Evolutionary conservation across 1,140 invertebrate genomes (phyloP), one percentile per base, ranked within the genome.

Genomic region (Psilanteris sp.): DNA sequence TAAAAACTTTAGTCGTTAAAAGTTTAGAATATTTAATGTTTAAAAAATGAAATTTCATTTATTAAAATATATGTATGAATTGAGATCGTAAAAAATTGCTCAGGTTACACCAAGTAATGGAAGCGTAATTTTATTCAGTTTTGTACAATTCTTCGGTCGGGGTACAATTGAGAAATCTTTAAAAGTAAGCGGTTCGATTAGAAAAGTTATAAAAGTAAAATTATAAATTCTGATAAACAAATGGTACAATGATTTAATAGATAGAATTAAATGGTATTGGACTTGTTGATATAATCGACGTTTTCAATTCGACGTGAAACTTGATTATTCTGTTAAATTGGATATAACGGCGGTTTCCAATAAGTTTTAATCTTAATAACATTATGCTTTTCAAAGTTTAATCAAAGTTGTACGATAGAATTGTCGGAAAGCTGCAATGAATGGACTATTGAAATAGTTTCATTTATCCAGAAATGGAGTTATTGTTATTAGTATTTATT

Each of bases 311-410:
- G 41, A 68, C 15, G 26, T 50, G 43, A 48, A 68, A 68, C 52
- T 68, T 24, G 20, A 68, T 68, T 68, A 68, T 57, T 57, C 52
- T 57, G 43, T 57, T 68, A 57, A 59, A 54, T 71, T 61, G 36
- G 54, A 71, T 54, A 44, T 54, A 71, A 54, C 44, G 18, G 34
- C 10, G 32, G 55, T 44, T 71, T 32, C 13, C 66, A 46, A 61
- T 61, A 61, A 52, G 55, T 54, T 52, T 61, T 71, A 71, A 61
- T 59, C 32, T 68, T 59, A 62, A 54, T 71, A 71, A 55, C 32
- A 62, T 71, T 71, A 62, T 16, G 32, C 55, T 18, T 61, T 52
- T 59, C 36, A 36, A 70, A 70, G 44, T 61, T 59, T 70, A 59
- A 70, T 70, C 54, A 59, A 61, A 70, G 54, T 70, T 70, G 34